Evolutionary conservation across 2,113 vertebrate species (phyloP).

Genomic region (Brachyhypopomus occidentalis): DNA sequence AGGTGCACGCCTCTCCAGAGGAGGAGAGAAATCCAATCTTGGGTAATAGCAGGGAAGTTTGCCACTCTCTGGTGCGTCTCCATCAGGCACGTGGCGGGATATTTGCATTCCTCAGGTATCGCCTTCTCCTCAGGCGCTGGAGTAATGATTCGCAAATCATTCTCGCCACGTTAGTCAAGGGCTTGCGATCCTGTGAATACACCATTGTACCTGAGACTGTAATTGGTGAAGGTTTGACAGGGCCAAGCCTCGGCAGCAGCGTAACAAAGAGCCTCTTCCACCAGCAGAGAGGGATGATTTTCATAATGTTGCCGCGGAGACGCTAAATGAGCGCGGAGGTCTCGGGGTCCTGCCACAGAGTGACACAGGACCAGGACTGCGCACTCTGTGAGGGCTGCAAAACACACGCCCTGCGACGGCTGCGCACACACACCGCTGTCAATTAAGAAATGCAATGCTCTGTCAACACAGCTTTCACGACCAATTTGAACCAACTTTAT

Average conservation of each 20-base stretch:
- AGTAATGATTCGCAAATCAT: slow-evolving; percentile 99
- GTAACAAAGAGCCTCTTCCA: slow-evolving; percentile 97
- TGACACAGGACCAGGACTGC: slow-evolving; percentile 92
- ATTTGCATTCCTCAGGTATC: slow-evolving; percentile 99
- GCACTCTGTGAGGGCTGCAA: slow-evolving; percentile 79
- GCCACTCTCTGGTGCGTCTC: slow-evolving; percentile 86
- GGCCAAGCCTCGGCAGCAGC: slow-evolving; percentile 91
- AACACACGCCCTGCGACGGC: slow-evolving; percentile 75
- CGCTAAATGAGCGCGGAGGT: slow-evolving; percentile 95
- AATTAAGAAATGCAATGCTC: slow-evolving; percentile 73
- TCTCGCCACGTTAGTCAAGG: slow-evolving; percentile 93
- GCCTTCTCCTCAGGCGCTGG: slow-evolving; percentile 89
- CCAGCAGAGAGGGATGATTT: slow-evolving; percentile 98
- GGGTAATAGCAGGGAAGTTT: slow-evolving; percentile 89
- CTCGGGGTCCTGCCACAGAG: slow-evolving; percentile 94
- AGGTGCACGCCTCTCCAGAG: slow-evolving; percentile 78
- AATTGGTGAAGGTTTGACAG: slow-evolving; percentile 99
- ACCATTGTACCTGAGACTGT: slow-evolving; percentile 98
- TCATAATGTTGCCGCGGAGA: slow-evolving; percentile 96
- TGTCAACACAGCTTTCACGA: slow-evolving; percentile 67
- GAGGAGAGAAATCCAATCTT: slow-evolving; percentile 84
- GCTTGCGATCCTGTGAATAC: slow-evolving; percentile 99
- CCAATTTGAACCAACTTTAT: slow-evolving; percentile 68
- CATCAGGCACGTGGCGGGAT: slow-evolving; percentile 87
- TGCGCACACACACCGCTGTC: slow-evolving; percentile 73